These are phyloP conservation scores for Brachylomia viminalis DNA, from an alignment of 2,888 invertebrate species.

Conservation along the genomic window DNA sequence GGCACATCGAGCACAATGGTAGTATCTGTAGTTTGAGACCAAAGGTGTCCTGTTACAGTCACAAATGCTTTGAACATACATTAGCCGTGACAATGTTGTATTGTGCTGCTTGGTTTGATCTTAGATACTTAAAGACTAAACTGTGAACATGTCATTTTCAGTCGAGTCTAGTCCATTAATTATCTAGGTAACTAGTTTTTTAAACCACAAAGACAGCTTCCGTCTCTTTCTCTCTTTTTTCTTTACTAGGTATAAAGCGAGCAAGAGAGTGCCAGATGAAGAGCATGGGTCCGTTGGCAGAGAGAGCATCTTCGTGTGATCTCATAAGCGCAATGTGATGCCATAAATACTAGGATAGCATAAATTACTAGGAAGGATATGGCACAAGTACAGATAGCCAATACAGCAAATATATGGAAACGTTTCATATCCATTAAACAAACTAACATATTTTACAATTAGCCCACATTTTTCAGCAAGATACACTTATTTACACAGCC, in stretches of 20 bases:
- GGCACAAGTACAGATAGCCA: background rate
- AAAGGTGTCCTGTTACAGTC: conserved; percentile 36
- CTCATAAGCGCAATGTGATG: background rate
- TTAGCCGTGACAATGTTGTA: conserved; percentile 33
- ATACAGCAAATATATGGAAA: background rate
- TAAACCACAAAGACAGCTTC: background rate
- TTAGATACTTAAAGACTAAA: background rate
- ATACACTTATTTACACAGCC: conserved; percentile 15
- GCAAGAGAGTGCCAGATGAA: background rate
- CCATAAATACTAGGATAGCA: background rate
- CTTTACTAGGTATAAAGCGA: background rate
- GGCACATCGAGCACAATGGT: conserved; percentile 26
- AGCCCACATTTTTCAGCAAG: conserved; percentile 9
- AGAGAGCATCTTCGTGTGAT: background rate
- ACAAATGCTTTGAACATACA: conserved; percentile 30
- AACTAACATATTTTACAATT: conserved; percentile 1
- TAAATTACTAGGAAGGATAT: background rate
- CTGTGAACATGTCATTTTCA: conserved; percentile 3
- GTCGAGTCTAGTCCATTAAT: background rate
- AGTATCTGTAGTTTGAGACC: conserved; percentile 27
- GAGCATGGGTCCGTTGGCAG: background rate
- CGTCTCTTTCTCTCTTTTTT: background rate
- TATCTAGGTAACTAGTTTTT: background rate
- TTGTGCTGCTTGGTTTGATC: conserved; percentile 7
- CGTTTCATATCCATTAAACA: background rate